phyloP scores from a whole-genome alignment of 2,113 vertebrate genomes.

The Elaphurus davidianus region DNA sequence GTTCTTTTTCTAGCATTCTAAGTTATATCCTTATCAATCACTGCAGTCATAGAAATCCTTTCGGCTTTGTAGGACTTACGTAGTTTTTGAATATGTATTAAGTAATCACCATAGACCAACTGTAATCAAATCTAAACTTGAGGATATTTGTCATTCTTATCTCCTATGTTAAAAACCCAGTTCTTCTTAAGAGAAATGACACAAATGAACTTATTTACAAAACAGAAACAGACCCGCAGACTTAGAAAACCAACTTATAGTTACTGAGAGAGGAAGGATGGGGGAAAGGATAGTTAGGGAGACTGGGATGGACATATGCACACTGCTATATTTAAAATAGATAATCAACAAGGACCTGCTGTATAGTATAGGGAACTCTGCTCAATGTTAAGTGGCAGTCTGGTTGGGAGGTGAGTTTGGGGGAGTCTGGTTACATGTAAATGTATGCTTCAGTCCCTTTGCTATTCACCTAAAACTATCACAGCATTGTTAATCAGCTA shows the following conservation, averaged over 20 bases:
- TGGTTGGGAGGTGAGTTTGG: background rate
- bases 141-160: background rate
- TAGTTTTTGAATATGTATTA: background rate
- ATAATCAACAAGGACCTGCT: fast-evolving
- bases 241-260: background rate
- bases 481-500: background rate
- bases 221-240: background rate
- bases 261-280: background rate
- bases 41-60: background rate
- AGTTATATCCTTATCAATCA: background rate
- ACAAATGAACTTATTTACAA: background rate
- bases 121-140: slow-evolving; percentile 3
- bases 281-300: background rate
- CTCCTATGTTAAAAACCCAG: background rate
- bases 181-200: background rate
- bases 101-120: background rate
- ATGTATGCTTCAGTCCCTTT: background rate
- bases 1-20: background rate
- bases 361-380: background rate
- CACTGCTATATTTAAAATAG: background rate
- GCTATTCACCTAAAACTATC: background rate
- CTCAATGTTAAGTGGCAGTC: fast-evolving
- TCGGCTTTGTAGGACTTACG: background rate
- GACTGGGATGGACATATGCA: background rate
- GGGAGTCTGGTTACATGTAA: background rate